Conservation (phyloP, 2,797 vertebrate genomes). For the Sciurus carolinensis region DNA sequence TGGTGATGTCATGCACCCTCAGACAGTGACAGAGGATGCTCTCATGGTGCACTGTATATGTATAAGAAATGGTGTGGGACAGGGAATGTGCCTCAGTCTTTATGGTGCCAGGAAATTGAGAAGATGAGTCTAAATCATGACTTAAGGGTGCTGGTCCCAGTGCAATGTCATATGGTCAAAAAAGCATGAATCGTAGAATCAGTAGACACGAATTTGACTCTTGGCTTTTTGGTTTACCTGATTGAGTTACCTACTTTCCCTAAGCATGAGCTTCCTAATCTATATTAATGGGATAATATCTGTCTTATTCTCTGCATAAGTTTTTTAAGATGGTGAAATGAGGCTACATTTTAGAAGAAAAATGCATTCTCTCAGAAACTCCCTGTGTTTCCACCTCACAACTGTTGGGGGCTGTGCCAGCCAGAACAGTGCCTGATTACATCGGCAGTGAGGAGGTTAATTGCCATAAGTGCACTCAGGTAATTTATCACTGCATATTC, state of each 20-base stretch:
- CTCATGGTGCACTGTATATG: slow-evolving; percentile 96
- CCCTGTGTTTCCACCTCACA: not conserved
- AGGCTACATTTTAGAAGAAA: not conserved
- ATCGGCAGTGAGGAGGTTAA: too few species aligned
- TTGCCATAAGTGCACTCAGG: too few species aligned
- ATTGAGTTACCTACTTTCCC: not conserved
- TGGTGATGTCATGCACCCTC: slow-evolving; percentile 96
- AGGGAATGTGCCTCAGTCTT: not conserved
- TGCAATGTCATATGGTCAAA: not conserved
- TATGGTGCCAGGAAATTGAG: not conserved
- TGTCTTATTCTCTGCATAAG: not conserved
- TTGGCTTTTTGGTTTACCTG: not conserved
- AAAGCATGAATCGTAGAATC: not conserved
- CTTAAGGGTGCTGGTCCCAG: not conserved
- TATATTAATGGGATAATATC: not conserved
- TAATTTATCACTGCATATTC: too few species aligned
- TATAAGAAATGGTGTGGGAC: slow-evolving; percentile 80
- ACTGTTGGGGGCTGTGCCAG: too few species aligned
- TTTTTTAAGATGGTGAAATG: slow-evolving; percentile 6
- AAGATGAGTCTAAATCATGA: not conserved
- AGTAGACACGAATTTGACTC: not conserved
- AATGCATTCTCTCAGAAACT: not conserved
- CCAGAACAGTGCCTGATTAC: too few species aligned
- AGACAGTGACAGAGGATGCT: slow-evolving; percentile 90
- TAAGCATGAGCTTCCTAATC: not conserved